phyloP scores from a whole-genome alignment of 2,113 vertebrate genomes.

The Ariopsis seemanni region DNA sequence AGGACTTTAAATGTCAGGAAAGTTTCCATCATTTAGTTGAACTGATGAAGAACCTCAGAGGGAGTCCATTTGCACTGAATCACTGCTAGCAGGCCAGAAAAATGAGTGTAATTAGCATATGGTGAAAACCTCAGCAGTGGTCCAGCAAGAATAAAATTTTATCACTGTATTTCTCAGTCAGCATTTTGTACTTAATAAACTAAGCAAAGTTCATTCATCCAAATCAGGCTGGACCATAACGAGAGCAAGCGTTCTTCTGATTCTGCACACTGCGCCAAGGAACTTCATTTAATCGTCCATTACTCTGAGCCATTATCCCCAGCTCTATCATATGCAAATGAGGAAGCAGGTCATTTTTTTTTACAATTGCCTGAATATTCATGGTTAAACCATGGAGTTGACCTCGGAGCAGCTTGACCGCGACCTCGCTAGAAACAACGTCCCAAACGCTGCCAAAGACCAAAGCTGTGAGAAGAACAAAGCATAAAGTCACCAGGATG shows the following conservation, averaged over 20 bases:
- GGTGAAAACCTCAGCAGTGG: slow-evolving; percentile 2
- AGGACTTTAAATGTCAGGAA: neutral
- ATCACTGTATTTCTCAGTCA: slow-evolving; percentile 38
- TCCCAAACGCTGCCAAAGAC: neutral
- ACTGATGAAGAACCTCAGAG: neutral
- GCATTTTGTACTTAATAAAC: slow-evolving; percentile 24
- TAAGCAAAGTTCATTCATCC: slow-evolving; percentile 36
- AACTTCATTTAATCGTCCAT: slow-evolving; percentile 83
- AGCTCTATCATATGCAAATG: slow-evolving; percentile 76
- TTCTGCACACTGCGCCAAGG: slow-evolving; percentile 69
- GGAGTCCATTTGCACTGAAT: neutral
- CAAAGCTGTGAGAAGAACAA: neutral
- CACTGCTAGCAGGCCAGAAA: neutral
- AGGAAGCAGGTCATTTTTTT: slow-evolving; percentile 72
- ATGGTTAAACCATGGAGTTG: slow-evolving; percentile 70
- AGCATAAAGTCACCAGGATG: neutral
- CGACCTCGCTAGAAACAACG: neutral
- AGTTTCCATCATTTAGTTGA: neutral
- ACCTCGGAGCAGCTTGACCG: slow-evolving; percentile 39
- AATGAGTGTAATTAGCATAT: slow-evolving; percentile 11
- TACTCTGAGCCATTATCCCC: slow-evolving; percentile 80
- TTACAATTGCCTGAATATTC: slow-evolving; percentile 77
- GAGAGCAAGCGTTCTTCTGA: slow-evolving; percentile 47
- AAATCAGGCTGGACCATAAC: slow-evolving; percentile 30
- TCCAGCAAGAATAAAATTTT: slow-evolving; percentile 33